phyloP scores from a whole-genome alignment of 2,888 invertebrate species.

The Cantharis rufa region DNA sequence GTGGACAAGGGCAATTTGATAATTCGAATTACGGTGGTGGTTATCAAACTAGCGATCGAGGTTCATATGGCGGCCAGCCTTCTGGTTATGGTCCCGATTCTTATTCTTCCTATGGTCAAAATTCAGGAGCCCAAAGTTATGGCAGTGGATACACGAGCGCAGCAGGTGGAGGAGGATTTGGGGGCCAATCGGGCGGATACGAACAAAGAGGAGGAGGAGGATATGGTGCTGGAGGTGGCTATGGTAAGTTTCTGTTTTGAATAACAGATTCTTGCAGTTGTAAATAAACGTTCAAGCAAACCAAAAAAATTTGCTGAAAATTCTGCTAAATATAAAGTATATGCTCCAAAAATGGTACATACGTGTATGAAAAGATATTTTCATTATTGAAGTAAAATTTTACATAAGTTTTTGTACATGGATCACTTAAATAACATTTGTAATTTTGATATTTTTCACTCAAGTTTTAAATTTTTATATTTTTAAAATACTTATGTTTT shows the following conservation, averaged over 20 bases:
- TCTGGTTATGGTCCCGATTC: constrained; percentile 32
- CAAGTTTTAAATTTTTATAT: neutral
- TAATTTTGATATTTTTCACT: neutral
- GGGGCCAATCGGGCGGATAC: constrained; percentile 31
- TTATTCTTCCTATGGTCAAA: constrained; percentile 19
- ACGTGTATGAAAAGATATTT: neutral
- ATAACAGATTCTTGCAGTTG: neutral
- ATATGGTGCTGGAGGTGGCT: constrained; percentile 31
- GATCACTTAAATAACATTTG: neutral
- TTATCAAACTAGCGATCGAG: constrained; percentile 25
- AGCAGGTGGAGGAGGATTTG: constrained; percentile 22
- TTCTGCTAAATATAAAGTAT: neutral
- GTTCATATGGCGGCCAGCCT: constrained; percentile 29
- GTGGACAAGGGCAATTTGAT: constrained; percentile 14
- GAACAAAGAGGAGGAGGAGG: constrained; percentile 29
- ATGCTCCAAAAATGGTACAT: neutral
- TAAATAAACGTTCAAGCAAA: neutral
- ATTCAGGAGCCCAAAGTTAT: constrained; percentile 20
- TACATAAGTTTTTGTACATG: neutral
- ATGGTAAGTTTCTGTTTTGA: constrained; percentile 27
- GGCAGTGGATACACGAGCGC: constrained; percentile 32
- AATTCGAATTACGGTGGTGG: constrained; percentile 15
- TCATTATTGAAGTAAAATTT: neutral
- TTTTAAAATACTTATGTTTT: neutral
- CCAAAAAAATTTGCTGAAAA: neutral